phyloP scores from a whole-genome alignment of 2,888 invertebrate genomes.

The Pammene fasciana region DNA sequence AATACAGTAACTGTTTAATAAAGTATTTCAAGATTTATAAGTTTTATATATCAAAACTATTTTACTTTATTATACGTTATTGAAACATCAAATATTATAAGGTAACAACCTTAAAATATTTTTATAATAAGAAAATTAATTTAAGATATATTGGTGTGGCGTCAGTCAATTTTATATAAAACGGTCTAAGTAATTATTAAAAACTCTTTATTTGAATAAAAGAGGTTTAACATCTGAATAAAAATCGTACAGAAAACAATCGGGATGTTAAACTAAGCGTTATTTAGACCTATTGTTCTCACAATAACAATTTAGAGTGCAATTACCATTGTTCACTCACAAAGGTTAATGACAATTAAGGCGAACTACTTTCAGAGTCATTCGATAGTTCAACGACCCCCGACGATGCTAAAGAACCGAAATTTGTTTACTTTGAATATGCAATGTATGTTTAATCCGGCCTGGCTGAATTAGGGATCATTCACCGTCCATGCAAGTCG shows the following conservation, averaged over 20 bases:
- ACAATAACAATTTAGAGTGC: constrained; percentile 38
- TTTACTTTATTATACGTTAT: too few relatives aligned
- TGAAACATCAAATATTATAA: too few relatives aligned
- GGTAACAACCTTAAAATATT: too few relatives aligned
- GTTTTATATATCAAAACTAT: too few relatives aligned
- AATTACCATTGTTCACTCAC: constrained; percentile 44
- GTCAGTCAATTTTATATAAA: too few relatives aligned
- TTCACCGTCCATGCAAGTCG: constrained; percentile 60
- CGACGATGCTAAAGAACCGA: constrained; percentile 53
- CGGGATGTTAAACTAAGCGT: constrained; percentile 27
- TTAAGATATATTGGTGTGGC: too few relatives aligned
- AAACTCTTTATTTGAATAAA: neutral
- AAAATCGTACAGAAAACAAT: constrained; percentile 17
- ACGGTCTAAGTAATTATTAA: too few relatives aligned
- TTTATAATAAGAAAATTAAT: too few relatives aligned
- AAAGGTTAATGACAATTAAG: constrained; percentile 56
- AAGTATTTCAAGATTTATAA: too few relatives aligned
- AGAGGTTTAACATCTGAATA: neutral
- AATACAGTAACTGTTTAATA: too few relatives aligned
- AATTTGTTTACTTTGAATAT: constrained; percentile 54
- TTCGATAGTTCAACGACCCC: constrained; percentile 61
- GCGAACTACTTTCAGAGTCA: constrained; percentile 53
- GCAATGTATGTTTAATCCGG: constrained; percentile 46
- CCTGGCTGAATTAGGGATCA: constrained; percentile 59
- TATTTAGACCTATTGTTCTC: constrained; percentile 40